Evolutionary conservation across 2,888 invertebrate genomes (phyloP), one percentile per base, ranked within the genome.

Genomic region (Liopterus haemorrhoidalis): DNA sequence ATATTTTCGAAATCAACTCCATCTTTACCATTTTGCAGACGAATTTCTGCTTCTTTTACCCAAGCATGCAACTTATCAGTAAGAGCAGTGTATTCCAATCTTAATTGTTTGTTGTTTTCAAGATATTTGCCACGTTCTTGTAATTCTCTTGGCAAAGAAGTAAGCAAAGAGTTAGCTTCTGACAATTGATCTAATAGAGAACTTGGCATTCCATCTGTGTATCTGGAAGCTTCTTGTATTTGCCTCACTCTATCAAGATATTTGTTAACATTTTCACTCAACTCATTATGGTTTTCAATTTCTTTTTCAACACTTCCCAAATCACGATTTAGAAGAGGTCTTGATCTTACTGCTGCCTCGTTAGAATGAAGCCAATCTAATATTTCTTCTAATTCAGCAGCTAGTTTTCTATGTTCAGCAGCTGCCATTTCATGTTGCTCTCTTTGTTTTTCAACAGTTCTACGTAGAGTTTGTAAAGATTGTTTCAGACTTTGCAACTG

Each of bases 1-100:
- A 93, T 82, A 54, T 88, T 88, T 56, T 87, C 86, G 60, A 90
- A 92, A 64, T 94, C 88, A 4, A 93, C 82, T 9, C 92, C 92
- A 51, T 86, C 84, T 59, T 85, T 85, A 50, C 83, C 81, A 59
- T 83, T 80, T 49, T 81, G 79, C 15, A 93, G 66, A 30, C 85
- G 78, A 36, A 82, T 78, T 54, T 84, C 83, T 0, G 91, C 89
- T 60, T 89, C 86, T 57, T 82, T 82, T 1, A 89, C 81, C 89
- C 92, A 91, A 40, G 78, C 77, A 57, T 81, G 82, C 4, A 94
- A 74, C 64, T 85, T 84, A 33, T 85, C 81, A 2, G 86, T 83
- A 4, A 86, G 70, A 37, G 78, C 74, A 53, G 82, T 78, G 61
- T 91, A 91, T 54, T 86, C 81, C 51, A 86, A 73, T 15, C 91